Percentiles rank a stretch among this genome's conserved stretches.
Conservation (phyloP, 2,888 invertebrate species). For the Urechis unicinctus region DNA sequence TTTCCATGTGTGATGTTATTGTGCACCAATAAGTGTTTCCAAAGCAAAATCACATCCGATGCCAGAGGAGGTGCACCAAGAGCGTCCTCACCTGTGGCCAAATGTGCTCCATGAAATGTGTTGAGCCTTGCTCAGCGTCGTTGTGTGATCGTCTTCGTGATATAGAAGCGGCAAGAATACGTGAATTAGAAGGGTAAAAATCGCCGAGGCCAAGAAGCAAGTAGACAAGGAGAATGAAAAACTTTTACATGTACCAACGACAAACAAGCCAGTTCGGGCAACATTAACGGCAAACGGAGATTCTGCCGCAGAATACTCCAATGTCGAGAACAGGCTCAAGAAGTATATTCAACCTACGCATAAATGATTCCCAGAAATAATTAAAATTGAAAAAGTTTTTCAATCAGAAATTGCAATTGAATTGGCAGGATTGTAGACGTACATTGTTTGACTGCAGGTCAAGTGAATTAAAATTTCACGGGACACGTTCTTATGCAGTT, state of each 20-base stretch:
- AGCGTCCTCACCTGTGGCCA: too few species aligned
- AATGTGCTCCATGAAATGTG: too few species aligned
- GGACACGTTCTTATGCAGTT: constrained; percentile 9
- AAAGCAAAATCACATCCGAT: too few species aligned
- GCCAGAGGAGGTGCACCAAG: too few species aligned
- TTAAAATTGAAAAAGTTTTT: constrained; percentile 13
- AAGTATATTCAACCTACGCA: constrained; percentile 14
- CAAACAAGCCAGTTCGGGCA: neutral
- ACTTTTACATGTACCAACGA: neutral
- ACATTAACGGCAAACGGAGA: constrained; percentile 11
- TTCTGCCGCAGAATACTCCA: constrained; percentile 11
- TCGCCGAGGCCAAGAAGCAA: too few species aligned
- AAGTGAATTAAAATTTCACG: constrained; percentile 15
- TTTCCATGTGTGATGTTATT: too few species aligned
- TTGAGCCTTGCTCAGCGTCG: too few species aligned
- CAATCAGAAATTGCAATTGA: constrained; percentile 4
- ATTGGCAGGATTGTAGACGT: constrained; percentile 2
- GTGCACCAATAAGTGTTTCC: too few species aligned
- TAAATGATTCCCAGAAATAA: constrained; percentile 14
- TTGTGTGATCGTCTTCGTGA: too few species aligned
- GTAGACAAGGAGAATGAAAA: neutral
- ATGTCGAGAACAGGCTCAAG: constrained; percentile 10
- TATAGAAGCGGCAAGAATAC: too few species aligned
- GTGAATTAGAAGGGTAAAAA: neutral
- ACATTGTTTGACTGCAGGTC: constrained; percentile 4